phyloP scores from a whole-genome alignment of 2,797 vertebrate species.

The Nyctalus aviator region DNA sequence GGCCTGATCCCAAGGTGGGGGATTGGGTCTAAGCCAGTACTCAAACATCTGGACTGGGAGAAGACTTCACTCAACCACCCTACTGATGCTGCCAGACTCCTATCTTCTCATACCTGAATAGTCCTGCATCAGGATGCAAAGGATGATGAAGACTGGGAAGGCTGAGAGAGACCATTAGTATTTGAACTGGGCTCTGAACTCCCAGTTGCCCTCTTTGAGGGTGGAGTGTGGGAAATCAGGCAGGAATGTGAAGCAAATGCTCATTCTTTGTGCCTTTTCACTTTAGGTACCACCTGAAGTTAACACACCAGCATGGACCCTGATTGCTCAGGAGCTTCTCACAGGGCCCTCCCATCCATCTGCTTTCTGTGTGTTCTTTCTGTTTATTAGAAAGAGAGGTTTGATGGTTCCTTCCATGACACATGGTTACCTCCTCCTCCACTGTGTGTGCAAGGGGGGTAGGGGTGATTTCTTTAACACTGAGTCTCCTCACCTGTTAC shows the following conservation, averaged over 20 bases:
- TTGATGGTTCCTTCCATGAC: background rate
- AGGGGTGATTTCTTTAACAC: background rate
- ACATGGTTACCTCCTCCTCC: background rate
- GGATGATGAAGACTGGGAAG: background rate
- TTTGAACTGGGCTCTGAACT: background rate
- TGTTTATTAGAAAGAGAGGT: background rate
- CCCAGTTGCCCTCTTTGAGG: background rate
- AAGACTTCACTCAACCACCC: background rate
- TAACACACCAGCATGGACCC: background rate
- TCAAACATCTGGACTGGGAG: too few relatives aligned
- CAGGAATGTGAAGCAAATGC: background rate
- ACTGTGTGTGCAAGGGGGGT: background rate
- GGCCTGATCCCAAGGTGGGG: too few relatives aligned
- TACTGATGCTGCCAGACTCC: background rate
- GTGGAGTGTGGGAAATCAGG: background rate
- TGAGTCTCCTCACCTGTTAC: background rate
- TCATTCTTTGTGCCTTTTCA: background rate
- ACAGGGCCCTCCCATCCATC: background rate
- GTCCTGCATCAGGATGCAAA: background rate
- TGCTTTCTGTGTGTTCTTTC: slow-evolving; percentile 33
- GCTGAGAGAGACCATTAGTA: background rate
- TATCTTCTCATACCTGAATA: background rate
- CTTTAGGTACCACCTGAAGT: background rate
- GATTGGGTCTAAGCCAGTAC: too few relatives aligned
- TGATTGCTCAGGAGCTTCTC: slow-evolving; percentile 15